These are phyloP conservation scores for Muscicapa striata DNA, from an alignment of 2,797 vertebrate species.

Conservation along the genomic window DNA sequence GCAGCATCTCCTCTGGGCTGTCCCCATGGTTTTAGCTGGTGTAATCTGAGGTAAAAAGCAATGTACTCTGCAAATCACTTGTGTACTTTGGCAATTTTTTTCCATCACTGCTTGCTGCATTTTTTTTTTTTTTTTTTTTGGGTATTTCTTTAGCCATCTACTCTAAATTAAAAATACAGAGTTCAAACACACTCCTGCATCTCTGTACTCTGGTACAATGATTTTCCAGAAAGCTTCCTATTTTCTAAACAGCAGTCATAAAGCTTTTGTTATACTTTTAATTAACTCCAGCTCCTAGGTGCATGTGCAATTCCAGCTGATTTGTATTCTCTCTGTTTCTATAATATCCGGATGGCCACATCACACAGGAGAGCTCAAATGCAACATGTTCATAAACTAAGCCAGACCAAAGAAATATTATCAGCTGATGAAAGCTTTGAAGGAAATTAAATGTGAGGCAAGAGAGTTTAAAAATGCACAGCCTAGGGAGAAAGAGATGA, in stretches of 20 bases:
- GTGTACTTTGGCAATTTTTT: not conserved
- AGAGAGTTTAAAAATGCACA: constrained; percentile 7
- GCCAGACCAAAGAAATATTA: not conserved
- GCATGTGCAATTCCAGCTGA: not conserved
- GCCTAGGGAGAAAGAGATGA: constrained; percentile 7
- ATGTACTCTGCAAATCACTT: not conserved
- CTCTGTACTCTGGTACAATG: not conserved
- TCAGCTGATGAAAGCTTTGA: not conserved
- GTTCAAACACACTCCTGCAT: not conserved
- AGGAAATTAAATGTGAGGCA: constrained; percentile 63
- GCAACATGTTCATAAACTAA: constrained; percentile 8
- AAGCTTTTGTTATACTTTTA: constrained; percentile 29
- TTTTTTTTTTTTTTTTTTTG: not conserved
- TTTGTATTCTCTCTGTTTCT: constrained; percentile 3
- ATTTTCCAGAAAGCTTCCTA: not conserved
- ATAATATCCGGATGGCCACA: constrained; percentile 29
- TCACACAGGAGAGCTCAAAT: not conserved
- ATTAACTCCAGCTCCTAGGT: constrained; percentile 3
- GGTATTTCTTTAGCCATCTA: not conserved
- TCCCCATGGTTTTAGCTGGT: not conserved
- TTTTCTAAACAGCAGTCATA: constrained; percentile 17
- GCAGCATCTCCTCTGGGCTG: not conserved
- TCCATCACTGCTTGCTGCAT: not conserved
- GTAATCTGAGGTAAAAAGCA: not conserved
- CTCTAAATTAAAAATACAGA: not conserved